These are phyloP conservation scores for Atrina japonica DNA, from an alignment of 2,888 invertebrate species.

Conservation along the genomic window DNA sequence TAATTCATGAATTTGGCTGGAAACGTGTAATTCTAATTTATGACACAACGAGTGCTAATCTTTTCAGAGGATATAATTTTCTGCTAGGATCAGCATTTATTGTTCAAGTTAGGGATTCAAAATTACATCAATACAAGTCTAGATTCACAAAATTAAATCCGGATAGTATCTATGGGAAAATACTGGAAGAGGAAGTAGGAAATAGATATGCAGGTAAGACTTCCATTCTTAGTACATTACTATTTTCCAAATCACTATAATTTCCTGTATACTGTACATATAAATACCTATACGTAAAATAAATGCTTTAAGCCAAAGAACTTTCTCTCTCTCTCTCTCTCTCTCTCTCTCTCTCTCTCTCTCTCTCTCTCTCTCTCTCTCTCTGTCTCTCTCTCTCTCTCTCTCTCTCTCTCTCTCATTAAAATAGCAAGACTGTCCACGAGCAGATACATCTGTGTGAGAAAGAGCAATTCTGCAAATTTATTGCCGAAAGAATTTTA, in stretches of 20 bases:
- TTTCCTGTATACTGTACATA: no score
- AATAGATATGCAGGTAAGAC: constrained; percentile 38
- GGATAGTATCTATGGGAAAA: constrained; percentile 25
- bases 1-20: constrained; percentile 8
- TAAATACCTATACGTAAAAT: no score
- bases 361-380: constrained; percentile 10
- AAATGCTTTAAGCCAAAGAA: no score
- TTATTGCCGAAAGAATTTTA: no score
- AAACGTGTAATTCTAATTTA: constrained; percentile 14
- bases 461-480: no score
- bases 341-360: background rate
- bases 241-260: no score
- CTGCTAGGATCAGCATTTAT: constrained; percentile 18
- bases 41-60: background rate
- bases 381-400: constrained; percentile 26
- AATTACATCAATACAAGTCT: background rate
- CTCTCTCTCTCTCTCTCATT: constrained; percentile 25
- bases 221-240: no score
- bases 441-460: no score
- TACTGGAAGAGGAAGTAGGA: constrained; percentile 67
- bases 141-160: background rate
- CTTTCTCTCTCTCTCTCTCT: background rate
- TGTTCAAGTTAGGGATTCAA: background rate
- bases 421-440: no score
- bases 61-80: constrained; percentile 19